These are phyloP conservation scores for Sycobia sp. DNA, from an alignment of 1,140 invertebrate species.

Conservation along the genomic window DNA sequence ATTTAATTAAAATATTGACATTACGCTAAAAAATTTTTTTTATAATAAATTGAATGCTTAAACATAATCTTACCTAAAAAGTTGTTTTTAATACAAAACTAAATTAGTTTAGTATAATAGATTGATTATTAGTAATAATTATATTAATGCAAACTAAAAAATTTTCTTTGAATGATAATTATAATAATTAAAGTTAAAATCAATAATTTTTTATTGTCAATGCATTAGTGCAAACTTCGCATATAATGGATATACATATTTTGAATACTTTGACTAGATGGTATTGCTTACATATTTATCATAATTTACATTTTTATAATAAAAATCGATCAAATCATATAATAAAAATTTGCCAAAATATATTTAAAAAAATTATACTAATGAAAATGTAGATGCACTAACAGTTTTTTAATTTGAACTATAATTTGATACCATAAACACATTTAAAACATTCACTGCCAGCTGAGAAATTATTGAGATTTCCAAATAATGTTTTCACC, in stretches of 20 bases:
- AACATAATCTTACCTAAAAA: too few relatives aligned
- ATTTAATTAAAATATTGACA: too few relatives aligned
- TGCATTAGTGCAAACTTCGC: slow-evolving; percentile 27
- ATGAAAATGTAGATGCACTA: slow-evolving; percentile 25
- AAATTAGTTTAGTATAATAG: too few relatives aligned
- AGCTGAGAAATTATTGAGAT: slow-evolving; percentile 31
- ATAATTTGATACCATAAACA: slow-evolving; percentile 29
- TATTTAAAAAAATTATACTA: slow-evolving; percentile 13
- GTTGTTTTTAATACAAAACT: too few relatives aligned
- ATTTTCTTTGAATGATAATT: too few relatives aligned
- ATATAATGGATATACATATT: slow-evolving; percentile 25
- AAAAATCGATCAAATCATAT: slow-evolving; percentile 32
- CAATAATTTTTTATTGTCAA: slow-evolving; percentile 35
- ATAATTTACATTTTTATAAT: slow-evolving; percentile 17
- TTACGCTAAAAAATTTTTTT: too few relatives aligned
- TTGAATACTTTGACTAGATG: slow-evolving; percentile 36
- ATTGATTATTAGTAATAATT: too few relatives aligned
- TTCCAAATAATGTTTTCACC: slow-evolving; percentile 17
- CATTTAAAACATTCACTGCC: slow-evolving; percentile 29
- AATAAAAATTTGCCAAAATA: slow-evolving; percentile 22
- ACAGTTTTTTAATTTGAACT: slow-evolving; percentile 28
- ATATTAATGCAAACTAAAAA: too few relatives aligned
- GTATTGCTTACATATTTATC: slow-evolving; percentile 33
- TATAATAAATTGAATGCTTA: too few relatives aligned
- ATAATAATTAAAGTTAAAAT: slow-evolving; percentile 27